Evolutionary conservation across 2,888 invertebrate species (phyloP).

Genomic region (Mesodorylaimus sp.): DNA sequence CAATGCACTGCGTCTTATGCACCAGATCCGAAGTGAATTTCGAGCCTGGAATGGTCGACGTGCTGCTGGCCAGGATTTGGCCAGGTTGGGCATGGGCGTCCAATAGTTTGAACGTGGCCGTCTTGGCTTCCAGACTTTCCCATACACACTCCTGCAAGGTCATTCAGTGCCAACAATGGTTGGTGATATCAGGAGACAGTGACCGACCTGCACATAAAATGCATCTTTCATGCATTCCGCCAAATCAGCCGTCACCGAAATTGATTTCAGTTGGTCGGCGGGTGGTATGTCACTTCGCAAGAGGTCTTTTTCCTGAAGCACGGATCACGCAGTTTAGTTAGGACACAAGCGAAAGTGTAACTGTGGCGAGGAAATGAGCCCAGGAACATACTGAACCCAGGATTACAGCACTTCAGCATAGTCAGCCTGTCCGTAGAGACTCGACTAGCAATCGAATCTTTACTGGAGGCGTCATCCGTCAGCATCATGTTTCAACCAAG

Average conservation of each 20-base stretch:
- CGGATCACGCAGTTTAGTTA: background rate
- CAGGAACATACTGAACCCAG: too few relatives aligned
- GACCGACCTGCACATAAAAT: slow-evolving; percentile 37
- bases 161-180: background rate
- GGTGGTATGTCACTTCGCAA: slow-evolving; percentile 55
- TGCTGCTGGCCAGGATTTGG: slow-evolving; percentile 72
- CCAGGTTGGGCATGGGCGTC: too few relatives aligned
- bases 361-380: too few relatives aligned
- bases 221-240: slow-evolving; percentile 54
- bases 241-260: slow-evolving; percentile 46
- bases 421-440: too few relatives aligned
- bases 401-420: too few relatives aligned
- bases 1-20: slow-evolving; percentile 38
- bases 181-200: slow-evolving; percentile 2
- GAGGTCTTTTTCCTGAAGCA: slow-evolving; percentile 37
- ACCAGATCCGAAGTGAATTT: slow-evolving; percentile 58
- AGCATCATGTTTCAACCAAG: too few relatives aligned
- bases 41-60: slow-evolving; percentile 77
- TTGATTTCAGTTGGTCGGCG: slow-evolving; percentile 52
- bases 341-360: background rate
- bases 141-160: slow-evolving; percentile 64
- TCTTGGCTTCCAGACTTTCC: slow-evolving; percentile 65
- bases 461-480: too few relatives aligned
- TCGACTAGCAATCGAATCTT: too few relatives aligned
- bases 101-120: slow-evolving; percentile 53